A percentile compares a stretch with the other conserved stretches of the same genome.
Conservation (phyloP, 2,888 invertebrate species). For the Ophioninae sp. region DNA sequence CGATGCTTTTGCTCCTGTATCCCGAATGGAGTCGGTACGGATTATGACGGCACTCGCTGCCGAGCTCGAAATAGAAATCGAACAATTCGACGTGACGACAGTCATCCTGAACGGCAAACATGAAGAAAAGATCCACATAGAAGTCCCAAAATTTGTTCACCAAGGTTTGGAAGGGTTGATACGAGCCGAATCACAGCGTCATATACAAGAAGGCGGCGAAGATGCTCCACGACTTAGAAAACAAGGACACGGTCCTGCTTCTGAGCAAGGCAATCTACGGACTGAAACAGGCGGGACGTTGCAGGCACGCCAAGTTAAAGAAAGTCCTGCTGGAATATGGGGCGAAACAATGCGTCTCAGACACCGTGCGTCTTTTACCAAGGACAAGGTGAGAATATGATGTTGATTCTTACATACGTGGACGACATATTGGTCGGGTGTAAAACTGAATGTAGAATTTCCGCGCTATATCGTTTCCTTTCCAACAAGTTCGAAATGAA, state of each 20-base stretch:
- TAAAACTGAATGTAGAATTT: no score
- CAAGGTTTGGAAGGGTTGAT: not conserved
- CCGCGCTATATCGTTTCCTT: no score
- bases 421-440: no score
- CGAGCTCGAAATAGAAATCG: not conserved
- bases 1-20: slow-evolving; percentile 50
- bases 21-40: slow-evolving; percentile 16
- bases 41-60: slow-evolving; percentile 6
- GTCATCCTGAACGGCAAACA: no score
- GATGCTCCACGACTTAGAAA: not conserved
- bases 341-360: slow-evolving; percentile 48
- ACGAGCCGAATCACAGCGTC: not conserved
- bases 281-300: slow-evolving; percentile 50
- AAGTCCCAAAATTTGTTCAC: not conserved
- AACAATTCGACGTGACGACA: slow-evolving; percentile 8
- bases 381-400: slow-evolving; percentile 27
- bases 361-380: slow-evolving; percentile 51
- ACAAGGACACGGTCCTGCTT: not conserved
- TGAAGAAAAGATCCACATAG: slow-evolving; percentile 26
- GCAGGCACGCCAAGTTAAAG: slow-evolving; percentile 58
- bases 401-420: no score
- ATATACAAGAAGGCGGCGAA: not conserved
- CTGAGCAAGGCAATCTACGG: not conserved
- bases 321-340: slow-evolving; percentile 40
- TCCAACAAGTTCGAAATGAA: no score